phyloP scores from a whole-genome alignment of 2,797 vertebrate species.

The Ispidina picta region DNA sequence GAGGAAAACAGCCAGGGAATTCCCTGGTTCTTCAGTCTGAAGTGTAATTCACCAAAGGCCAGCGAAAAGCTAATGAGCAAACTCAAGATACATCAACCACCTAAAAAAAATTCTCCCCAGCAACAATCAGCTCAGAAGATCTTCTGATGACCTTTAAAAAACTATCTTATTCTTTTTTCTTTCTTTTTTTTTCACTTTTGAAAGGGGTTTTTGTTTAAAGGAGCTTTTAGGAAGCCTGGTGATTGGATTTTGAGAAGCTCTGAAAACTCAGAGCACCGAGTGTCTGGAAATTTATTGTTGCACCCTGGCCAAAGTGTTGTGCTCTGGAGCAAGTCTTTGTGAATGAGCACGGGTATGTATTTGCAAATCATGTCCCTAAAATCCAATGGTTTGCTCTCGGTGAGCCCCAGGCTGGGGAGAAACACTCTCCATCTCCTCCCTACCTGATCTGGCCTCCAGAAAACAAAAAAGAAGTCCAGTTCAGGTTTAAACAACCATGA shows the following conservation, averaged over 20 bases:
- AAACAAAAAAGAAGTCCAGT: background rate
- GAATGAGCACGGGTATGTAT: accelerated
- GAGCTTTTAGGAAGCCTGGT: background rate
- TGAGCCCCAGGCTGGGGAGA: background rate
- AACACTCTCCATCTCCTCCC: background rate
- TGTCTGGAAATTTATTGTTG: background rate
- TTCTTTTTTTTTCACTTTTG: background rate
- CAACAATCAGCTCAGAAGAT: background rate
- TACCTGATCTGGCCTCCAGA: conserved; percentile 8
- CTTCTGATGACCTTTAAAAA: background rate
- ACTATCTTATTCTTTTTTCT: background rate
- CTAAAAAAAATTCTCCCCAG: background rate
- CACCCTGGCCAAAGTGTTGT: background rate
- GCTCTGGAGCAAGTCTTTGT: background rate
- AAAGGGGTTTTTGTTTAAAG: background rate
- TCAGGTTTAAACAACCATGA: conserved; percentile 35
- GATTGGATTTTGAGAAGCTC: background rate
- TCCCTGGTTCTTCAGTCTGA: background rate
- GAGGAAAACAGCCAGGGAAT: background rate
- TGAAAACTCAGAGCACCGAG: background rate
- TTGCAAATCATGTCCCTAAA: background rate
- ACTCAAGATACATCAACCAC: background rate
- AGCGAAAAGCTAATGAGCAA: background rate
- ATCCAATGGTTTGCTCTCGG: background rate
- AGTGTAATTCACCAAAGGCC: background rate